Base-by-base conservation (phyloP, 2,888 invertebrate species). In the Julus scandinavius region DNA sequence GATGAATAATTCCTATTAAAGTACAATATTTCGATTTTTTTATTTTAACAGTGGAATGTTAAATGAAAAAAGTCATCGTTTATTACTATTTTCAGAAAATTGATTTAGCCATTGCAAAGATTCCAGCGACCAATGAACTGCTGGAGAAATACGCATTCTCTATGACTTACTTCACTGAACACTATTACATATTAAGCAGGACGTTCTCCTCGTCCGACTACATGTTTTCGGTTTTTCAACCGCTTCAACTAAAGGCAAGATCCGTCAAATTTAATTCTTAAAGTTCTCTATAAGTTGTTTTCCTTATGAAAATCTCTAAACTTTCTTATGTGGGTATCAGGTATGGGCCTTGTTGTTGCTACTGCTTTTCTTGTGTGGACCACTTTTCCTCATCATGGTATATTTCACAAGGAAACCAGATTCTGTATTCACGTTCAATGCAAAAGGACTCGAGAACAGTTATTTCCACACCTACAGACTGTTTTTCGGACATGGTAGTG, bases 301-400 rank as follows among this genome's bases (percentile, higher is more conserved):
- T 29, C 7, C 45, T 45, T 45, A 45, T 7, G 7, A 45, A 45
- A 41, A 41, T 7, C 49, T 5, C 7, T 45, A 20, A 72, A 63
- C 63, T 1, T 20, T 72, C 20, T 72, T 20, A 20, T 9, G 20
- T 29, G 72, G 29, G 6, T 85, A 40, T 9, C 40, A 85, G 85
- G 85, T 85, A n/a, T 85, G 85, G 85, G 49, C 49, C 17, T 17
- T 85, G 41, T 40, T 85, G 38, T 49, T 85, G 17, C 17, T 85
- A 0, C 38, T 41, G 85, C 40, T 40, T 17, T 41, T 41, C n/a
- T 1, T 85, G 7, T 85, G 45, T 7, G 85, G 85, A 20, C 85
- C 85, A 49, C 85, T 85, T 41, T 85, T 85, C 85, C 49, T 85
- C 45, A 49, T 15, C n/a, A 85, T 85, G 85, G 49, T 85, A 15